Base-by-base conservation (phyloP, 2,888 invertebrate species). In the Platycnemis pennipes region DNA sequence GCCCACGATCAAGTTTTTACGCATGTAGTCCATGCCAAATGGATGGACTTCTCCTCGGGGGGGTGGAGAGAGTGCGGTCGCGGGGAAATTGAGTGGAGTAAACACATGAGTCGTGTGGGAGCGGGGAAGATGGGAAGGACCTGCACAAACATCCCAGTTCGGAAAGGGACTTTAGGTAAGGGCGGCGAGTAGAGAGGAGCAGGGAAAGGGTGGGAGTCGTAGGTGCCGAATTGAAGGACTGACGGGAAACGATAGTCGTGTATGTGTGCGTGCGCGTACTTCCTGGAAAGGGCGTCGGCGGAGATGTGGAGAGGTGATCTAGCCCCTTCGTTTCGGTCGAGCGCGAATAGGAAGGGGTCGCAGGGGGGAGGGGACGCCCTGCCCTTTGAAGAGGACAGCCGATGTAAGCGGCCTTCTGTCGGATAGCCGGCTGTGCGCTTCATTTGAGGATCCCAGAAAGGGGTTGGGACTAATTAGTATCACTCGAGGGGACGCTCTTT, bases 401-500 rank as follows among this genome's bases (percentile, higher is more conserved):
- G 31, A 16, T 31, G 89, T 7, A n/a, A 11, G 87, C 49, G 89
- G 91, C 63, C 53, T 46, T 31, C 89, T 37, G 45, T 56, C 44
- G 89, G n/a, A n/a, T 49, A 19, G 56, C n/a, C 37, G 63, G 63
- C 37, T 26, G 42, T 63, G 91, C 13, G 63, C 53, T 19, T 53
- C 77, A 77, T 77, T 77, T 77, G 37, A 77, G 77, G 31, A 19
- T 63, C 1, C 53, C 19, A 37, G 26, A 37, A 56, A 91, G 63
- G 56, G 91, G 63, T 42, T 44, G 91, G 56, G 91, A 63, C 91
- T 91, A 91, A 91, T 91, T 56, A 49, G 91, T 63, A 44, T 26
- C 91, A 91, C 42, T 91, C 56, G 8, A 44, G 63, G 44, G 91
- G 63, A 63, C 91, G 19, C 42, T 91, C 63, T 91, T 42, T 37